phyloP scores from a whole-genome alignment of 2,113 vertebrate genomes.

The Ciconia maguari region DNA sequence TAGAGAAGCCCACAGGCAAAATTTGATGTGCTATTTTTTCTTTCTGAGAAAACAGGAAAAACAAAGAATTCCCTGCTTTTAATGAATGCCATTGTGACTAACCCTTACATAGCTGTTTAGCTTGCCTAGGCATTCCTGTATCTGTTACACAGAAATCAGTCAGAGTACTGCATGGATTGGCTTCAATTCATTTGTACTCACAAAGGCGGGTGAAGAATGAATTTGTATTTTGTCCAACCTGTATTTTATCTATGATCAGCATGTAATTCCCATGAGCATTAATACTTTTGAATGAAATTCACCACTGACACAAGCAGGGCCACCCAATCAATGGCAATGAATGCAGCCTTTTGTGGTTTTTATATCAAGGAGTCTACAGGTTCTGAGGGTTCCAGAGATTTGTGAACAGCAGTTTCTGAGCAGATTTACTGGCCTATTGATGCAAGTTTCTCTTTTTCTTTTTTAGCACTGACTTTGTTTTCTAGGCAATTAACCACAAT shows the following conservation, averaged over 20 bases:
- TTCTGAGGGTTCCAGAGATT: background rate
- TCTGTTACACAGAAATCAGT: background rate
- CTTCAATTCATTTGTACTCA: background rate
- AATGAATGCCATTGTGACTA: background rate
- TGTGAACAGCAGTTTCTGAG: background rate
- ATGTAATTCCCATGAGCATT: background rate
- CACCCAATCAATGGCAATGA: background rate
- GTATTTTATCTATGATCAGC: background rate
- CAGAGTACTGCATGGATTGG: background rate
- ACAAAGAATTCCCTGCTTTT: background rate
- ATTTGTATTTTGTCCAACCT: background rate
- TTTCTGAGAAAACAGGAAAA: background rate
- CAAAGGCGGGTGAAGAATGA: background rate
- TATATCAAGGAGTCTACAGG: background rate
- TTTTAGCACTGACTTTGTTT: conserved; percentile 47
- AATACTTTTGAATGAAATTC: background rate
- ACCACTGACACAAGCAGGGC: background rate
- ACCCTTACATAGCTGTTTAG: background rate
- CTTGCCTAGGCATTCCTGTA: background rate
- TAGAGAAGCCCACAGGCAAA: background rate
- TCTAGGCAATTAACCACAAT: conserved; percentile 50
- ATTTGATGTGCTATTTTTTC: background rate
- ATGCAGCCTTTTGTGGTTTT: background rate
- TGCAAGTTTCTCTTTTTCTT: background rate
- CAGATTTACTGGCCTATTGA: background rate